phyloP scores from a whole-genome alignment of 1,140 invertebrate genomes.

The Brachionus calyciflorus region DNA sequence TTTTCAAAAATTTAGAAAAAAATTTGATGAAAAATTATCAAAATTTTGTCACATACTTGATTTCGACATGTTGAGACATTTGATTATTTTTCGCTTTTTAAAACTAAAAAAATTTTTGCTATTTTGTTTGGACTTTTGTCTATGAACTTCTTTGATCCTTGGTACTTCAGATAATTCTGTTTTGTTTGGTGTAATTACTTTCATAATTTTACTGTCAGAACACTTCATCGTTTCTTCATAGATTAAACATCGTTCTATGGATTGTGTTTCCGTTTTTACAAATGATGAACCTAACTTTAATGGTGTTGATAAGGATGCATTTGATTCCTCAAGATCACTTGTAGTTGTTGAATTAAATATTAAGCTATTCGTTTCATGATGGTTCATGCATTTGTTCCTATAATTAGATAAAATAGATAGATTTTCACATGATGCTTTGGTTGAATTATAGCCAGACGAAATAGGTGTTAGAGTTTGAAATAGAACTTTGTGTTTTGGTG shows the following conservation, averaged over 20 bases:
- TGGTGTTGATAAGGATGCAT: no score
- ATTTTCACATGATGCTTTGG: conserved; percentile 13
- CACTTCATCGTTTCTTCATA: not conserved
- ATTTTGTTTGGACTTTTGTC: not conserved
- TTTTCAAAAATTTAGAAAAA: no score
- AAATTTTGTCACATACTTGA: not conserved
- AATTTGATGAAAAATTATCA: no score
- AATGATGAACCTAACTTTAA: not conserved
- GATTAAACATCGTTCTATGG: not conserved
- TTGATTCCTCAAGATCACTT: not conserved
- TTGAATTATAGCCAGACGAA: not conserved
- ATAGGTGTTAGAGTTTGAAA: conserved; percentile 12
- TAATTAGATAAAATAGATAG: not conserved
- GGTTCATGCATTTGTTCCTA: no score
- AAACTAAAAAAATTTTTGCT: not conserved
- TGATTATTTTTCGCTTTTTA: not conserved
- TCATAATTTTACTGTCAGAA: not conserved
- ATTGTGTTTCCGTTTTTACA: not conserved
- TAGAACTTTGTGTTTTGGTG: not conserved
- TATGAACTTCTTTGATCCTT: not conserved
- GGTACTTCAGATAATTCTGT: not conserved
- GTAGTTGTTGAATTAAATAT: not conserved
- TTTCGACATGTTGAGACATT: conserved; percentile 16
- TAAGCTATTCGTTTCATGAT: no score
- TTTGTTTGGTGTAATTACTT: not conserved